A percentile compares a stretch with the other conserved stretches of the same genome.
Evolutionary conservation across 37 sponge, comb jelly and placozoan genomes (phyloP).

Genomic region (Crambe crambe): DNA sequence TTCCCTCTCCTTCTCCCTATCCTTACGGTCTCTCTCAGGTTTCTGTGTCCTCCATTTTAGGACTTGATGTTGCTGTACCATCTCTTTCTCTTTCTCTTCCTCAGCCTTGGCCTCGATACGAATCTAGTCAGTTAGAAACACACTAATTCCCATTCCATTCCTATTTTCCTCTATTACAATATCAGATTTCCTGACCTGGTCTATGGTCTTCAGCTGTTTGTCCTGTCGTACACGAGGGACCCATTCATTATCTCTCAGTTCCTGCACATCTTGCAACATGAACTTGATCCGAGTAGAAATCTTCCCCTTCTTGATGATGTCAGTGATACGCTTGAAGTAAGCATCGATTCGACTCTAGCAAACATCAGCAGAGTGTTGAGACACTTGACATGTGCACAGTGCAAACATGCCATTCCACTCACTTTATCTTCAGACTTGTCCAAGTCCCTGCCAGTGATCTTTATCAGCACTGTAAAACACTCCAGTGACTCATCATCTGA

Average conservation of each 20-base stretch:
- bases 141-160: slow-evolving; percentile 1
- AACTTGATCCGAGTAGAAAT: slow-evolving; percentile 57
- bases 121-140: slow-evolving; percentile 27
- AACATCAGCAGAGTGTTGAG: too few species aligned
- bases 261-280: slow-evolving; percentile 82
- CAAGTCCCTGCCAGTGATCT: slow-evolving; percentile 83
- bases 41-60: background rate
- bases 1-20: slow-evolving; percentile 19
- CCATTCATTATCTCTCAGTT: slow-evolving; percentile 53
- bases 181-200: slow-evolving; percentile 12
- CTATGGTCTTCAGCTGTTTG: slow-evolving; percentile 54
- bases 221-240: slow-evolving; percentile 37
- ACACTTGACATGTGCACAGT: too few species aligned
- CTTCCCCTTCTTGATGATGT: slow-evolving; percentile 70
- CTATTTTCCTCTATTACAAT: background rate
- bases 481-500: slow-evolving; percentile 85
- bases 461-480: slow-evolving; percentile 72
- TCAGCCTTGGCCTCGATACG: slow-evolving; percentile 51
- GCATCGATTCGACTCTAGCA: slow-evolving; percentile 58
- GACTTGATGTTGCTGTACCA: slow-evolving; percentile 33
- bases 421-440: too few species aligned
- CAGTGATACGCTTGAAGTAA: slow-evolving; percentile 65
- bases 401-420: too few species aligned
- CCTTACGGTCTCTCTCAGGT: slow-evolving; percentile 6
- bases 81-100: slow-evolving; percentile 32